Conservation (phyloP, 2,113 vertebrate genomes). For the Setophaga kirtlandii region DNA sequence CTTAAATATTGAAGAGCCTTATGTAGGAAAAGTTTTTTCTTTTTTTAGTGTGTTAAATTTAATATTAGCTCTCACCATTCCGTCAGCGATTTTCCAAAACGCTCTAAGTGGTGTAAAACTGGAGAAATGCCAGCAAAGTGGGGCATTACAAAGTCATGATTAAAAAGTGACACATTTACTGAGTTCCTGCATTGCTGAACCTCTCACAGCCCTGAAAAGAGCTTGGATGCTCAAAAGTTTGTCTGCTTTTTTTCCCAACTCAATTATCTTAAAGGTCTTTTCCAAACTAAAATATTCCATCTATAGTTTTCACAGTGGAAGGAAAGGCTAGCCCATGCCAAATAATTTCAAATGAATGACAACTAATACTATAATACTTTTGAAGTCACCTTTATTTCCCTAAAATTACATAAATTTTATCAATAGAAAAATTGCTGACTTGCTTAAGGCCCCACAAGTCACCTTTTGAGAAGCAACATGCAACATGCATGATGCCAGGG, state of each 20-base stretch:
- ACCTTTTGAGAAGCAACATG: background rate
- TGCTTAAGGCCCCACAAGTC: constrained; percentile 25
- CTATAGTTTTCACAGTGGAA: background rate
- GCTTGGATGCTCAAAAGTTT: background rate
- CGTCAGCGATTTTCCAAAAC: background rate
- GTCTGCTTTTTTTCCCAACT: background rate
- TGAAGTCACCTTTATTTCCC: background rate
- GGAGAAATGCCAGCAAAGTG: background rate
- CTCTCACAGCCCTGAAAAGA: background rate
- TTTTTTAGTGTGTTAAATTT: background rate
- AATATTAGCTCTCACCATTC: background rate
- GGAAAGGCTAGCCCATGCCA: background rate
- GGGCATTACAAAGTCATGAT: background rate
- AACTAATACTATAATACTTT: background rate
- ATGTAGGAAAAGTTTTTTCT: background rate
- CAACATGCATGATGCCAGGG: background rate
- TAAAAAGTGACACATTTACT: background rate
- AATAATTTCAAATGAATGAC: background rate
- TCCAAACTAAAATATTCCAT: background rate
- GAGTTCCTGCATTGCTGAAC: background rate
- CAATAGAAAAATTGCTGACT: constrained; percentile 15
- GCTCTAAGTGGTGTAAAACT: background rate
- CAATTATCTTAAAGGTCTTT: background rate
- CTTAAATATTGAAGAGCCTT: background rate
- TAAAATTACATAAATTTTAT: background rate